phyloP scores from a whole-genome alignment of 2,797 vertebrate genomes.

The Hafferia zeledoni region DNA sequence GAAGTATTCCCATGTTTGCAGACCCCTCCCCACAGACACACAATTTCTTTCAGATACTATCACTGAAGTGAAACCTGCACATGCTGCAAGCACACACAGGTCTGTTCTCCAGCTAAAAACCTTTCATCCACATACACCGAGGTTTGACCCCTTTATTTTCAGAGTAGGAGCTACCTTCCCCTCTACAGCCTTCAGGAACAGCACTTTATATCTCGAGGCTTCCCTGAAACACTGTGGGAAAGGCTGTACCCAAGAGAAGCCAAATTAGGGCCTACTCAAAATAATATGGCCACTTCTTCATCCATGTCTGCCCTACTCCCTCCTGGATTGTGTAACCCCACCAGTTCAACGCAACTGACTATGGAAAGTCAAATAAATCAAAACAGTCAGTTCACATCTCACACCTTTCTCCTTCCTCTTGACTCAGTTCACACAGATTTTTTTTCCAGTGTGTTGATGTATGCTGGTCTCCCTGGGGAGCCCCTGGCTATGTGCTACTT shows the following conservation, averaged over 20 bases:
- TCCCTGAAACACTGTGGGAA: neutral
- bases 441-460: neutral
- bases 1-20: neutral
- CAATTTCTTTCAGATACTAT: neutral
- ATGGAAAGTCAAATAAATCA: neutral
- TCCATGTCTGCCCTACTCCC: neutral
- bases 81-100: neutral
- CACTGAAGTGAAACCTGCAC: neutral
- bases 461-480: neutral
- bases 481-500: neutral
- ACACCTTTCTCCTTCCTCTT: neutral
- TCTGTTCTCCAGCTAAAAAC: neutral
- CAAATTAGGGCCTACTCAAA: neutral
- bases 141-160: neutral
- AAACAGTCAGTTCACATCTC: neutral
- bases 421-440: neutral
- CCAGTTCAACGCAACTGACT: neutral
- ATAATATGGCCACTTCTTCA: rapidly evolving
- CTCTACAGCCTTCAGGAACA: neutral
- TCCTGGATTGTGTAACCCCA: neutral
- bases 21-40: neutral
- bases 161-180: neutral
- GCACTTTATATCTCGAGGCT: neutral
- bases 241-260: neutral
- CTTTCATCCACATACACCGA: rapidly evolving